Base-by-base conservation (phyloP, 1,140 invertebrate genomes). In the Hyles euphorbiae region DNA sequence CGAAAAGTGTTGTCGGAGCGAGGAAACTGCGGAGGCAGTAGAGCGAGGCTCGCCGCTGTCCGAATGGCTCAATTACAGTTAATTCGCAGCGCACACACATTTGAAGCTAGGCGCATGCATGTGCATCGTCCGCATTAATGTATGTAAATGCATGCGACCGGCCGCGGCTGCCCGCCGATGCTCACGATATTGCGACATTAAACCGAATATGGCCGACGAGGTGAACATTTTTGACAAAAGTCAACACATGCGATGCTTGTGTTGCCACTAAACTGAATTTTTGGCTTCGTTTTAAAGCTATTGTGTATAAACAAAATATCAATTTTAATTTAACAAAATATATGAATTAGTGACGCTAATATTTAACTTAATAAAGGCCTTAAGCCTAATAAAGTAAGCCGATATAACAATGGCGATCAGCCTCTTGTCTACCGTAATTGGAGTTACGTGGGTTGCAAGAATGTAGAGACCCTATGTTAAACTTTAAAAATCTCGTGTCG, bases 1-100 rank as follows among this genome's bases (percentile, higher is more conserved):
- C 55, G 50, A 58, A 67, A 61, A 74, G 61, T 65, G 65, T 61
- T 53, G 55, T 55, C 54, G 50, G 56, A 72, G 63, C 60, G 70
- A 65, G 58, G 34, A 72, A 70, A 69, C 67, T 73, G 67, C 52
- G 61, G 61, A 78, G 75, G 74, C 78, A 80, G 63, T 68, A 70
- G 69, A 74, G 72, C 74, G 67, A 68, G 65, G 68, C 67, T 72
- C 62, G 74, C 74, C 73, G 68, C 69, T 83, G 76, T 83, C 75
- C 83, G 74, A 88, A 87, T 87, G 83, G 80, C 83, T 88, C 86
- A 88, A 87, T 88, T 84, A 86, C 86, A 86, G 82, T 87, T 87
- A 87, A 88, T 87, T 84, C 80, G 79, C 76, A 82, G 72, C 72
- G 76, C 80, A 87, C 82, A 88, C 83, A 88, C 78, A 85, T 81